Conservation (phyloP, 2,113 vertebrate genomes). For the Glaucidium brasilianum region DNA sequence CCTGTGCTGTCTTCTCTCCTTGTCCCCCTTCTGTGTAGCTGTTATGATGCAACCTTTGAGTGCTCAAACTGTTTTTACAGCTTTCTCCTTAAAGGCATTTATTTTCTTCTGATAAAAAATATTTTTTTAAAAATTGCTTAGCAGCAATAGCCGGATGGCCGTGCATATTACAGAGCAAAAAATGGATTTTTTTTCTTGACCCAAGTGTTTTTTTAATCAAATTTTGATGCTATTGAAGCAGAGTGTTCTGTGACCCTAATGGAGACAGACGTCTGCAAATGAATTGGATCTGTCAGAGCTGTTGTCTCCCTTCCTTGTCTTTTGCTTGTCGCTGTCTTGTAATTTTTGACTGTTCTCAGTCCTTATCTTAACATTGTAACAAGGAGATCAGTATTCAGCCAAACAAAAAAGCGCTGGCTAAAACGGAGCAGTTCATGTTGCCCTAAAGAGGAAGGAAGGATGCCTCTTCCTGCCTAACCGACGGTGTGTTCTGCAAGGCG, state of each 20-base stretch:
- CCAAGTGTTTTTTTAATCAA: neutral
- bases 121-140: neutral
- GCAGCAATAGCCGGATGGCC: neutral
- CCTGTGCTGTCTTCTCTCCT: neutral
- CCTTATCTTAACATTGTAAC: neutral
- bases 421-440: neutral
- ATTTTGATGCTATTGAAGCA: neutral
- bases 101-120: neutral
- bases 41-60: constrained; percentile 31
- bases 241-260: neutral
- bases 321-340: neutral
- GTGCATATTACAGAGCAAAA: neutral
- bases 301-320: neutral
- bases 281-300: neutral
- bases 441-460: constrained; percentile 62
- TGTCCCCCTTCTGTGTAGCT: neutral
- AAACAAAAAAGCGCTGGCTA: neutral
- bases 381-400: neutral
- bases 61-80: neutral
- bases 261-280: accelerated
- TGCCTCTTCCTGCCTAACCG: constrained; percentile 58
- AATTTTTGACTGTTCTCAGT: accelerated
- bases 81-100: neutral
- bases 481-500: neutral
- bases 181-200: neutral